Conservation (phyloP, 1,140 invertebrate species). For the Zaprionus tsacasi region DNA sequence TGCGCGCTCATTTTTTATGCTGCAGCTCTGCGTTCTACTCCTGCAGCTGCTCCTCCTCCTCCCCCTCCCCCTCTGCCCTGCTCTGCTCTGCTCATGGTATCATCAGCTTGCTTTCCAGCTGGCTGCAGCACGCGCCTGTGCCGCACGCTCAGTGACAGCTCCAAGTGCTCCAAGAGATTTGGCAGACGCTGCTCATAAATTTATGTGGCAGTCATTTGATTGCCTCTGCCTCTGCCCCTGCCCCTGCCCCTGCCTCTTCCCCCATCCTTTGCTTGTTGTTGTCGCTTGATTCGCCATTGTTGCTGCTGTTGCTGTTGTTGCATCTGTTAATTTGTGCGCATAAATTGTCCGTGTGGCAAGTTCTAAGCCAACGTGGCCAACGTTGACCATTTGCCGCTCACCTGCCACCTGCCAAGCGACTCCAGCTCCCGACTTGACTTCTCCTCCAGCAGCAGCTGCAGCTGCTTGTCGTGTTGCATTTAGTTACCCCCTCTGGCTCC, state of each 20-base stretch:
- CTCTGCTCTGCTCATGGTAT: background rate
- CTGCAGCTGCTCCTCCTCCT: constrained; percentile 5
- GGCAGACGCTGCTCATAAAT: constrained; percentile 71
- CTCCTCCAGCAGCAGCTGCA: background rate
- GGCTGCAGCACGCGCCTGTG: constrained; percentile 38
- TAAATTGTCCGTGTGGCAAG: constrained; percentile 59
- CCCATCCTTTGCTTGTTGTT: background rate
- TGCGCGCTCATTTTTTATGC: constrained; percentile 1
- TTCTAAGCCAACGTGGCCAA: constrained; percentile 39
- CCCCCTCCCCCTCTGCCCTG: background rate
- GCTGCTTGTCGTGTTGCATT: background rate
- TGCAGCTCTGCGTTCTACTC: constrained; percentile 10
- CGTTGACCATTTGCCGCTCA: background rate
- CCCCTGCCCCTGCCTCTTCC: background rate
- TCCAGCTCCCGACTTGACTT: background rate
- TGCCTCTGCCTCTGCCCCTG: constrained; percentile 35
- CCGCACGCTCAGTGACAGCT: constrained; percentile 26
- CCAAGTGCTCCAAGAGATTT: constrained; percentile 53
- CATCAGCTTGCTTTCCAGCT: background rate
- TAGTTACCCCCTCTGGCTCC: background rate
- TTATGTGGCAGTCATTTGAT: constrained; percentile 74
- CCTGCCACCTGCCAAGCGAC: constrained; percentile 4
- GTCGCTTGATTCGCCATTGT: constrained; percentile 5
- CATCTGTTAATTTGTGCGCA: constrained; percentile 70
- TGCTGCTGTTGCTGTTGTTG: constrained; percentile 11